Conservation (phyloP, 2,888 invertebrate species). For the Chrysolina oricalcia region DNA sequence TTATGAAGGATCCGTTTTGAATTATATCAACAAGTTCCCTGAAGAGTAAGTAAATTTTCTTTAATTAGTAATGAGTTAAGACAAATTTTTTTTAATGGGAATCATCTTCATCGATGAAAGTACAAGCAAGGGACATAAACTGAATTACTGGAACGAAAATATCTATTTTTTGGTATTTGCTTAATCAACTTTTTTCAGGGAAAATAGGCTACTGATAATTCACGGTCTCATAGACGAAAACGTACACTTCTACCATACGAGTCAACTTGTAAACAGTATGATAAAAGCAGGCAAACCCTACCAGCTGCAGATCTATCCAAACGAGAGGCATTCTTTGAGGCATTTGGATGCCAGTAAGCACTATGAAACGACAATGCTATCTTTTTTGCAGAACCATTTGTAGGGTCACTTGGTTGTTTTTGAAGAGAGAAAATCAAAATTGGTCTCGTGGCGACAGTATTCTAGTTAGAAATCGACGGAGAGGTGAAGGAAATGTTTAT, state of each 20-base stretch:
- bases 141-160: too few relatives aligned
- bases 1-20: slow-evolving; percentile 87
- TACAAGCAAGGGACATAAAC: too few relatives aligned
- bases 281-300: slow-evolving; percentile 97
- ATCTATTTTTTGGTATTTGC: background rate
- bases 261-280: slow-evolving; percentile 90
- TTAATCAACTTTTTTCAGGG: slow-evolving; percentile 73
- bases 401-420: slow-evolving; percentile 64
- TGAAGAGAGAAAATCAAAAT: background rate
- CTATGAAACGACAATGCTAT: slow-evolving; percentile 94
- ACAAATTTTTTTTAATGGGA: background rate
- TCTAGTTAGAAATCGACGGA: background rate
- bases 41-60: slow-evolving; percentile 82
- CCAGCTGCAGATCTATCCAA: slow-evolving; percentile 94
- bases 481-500: background rate
- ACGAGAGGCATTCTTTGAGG: slow-evolving; percentile 95
- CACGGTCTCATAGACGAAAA: slow-evolving; percentile 99
- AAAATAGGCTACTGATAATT: slow-evolving; percentile 92
- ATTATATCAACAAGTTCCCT: slow-evolving; percentile 90
- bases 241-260: slow-evolving; percentile 98
- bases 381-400: slow-evolving; percentile 90
- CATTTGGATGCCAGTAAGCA: slow-evolving; percentile 96
- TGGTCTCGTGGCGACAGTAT: slow-evolving; percentile 10
- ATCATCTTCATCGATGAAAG: slow-evolving; percentile 12
- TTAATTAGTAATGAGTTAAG: slow-evolving; percentile 26